Evolutionary conservation across 2,888 invertebrate genomes (phyloP), one percentile per base, ranked within the genome.

Genomic region (Brachyptera putata): DNA sequence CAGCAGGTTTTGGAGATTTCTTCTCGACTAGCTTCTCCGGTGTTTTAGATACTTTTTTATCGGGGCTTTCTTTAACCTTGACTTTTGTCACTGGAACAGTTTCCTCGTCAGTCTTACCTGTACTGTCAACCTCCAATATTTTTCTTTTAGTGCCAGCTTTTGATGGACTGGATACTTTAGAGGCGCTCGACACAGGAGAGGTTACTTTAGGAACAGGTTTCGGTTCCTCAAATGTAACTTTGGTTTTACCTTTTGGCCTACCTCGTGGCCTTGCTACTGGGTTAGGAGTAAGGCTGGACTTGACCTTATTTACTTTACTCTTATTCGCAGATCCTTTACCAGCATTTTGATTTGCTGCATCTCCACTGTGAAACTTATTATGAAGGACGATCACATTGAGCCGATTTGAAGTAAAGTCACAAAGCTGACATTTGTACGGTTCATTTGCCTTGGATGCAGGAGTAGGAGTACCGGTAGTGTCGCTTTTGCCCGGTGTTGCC

Each of bases 371-470:
- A 66, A 81, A 81, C 75, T 86, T 87, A 62, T 83, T 84, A 70
- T 91, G 90, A 64, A 84, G 74, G 64, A 88, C 83, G 70, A 90
- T 80, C 43, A 88, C 86, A 72, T 89, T 89, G 22, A 89, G 76
- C 25, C 89, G 80, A 14, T 79, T 77, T 26, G 87, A 84, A 22
- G 81, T 79, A 69, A 87, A 90, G 57, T 77, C 72, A 69, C 87
- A 87, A 30, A 82, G 73, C 67, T 80, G 81, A 70, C 87, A 87
- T 34, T 81, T 78, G 70, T 83, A 86, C 2, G 58, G 46, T n/a
- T 4, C 4, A 24, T 46, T 24, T 21, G 3, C 18, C 36, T 11
- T 49, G 13, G 34, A 25, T 26, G 13, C 49, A 13, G 34, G 60
- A 26, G 22, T 43, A 14, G 25, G 50, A 5, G 53, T 67, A 13